Evolutionary conservation across 2,888 invertebrate genomes (phyloP), one percentile per base, ranked within the genome.

Genomic region (Ectobius pallidus): DNA sequence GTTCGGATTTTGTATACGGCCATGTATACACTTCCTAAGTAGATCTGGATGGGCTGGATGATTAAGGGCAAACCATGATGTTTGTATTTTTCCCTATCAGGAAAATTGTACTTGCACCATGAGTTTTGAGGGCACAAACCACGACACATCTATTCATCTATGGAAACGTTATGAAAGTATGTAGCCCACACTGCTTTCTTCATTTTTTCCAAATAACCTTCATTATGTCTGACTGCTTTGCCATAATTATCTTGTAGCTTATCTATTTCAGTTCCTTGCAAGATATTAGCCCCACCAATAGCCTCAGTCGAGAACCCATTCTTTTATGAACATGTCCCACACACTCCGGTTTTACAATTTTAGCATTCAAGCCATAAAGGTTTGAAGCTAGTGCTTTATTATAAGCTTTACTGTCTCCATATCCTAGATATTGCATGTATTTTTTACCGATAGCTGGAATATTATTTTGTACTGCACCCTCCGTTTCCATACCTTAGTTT

Each of bases 1-100:
- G 58, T 32, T 18, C 67, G 61, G 69, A 61, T 74, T 75, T 25
- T 75, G 75, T 18, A 62, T 74, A 16, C 70, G n/a, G 0, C 71
- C 69, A 20, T 63, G 63, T n/a, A n/a, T 11, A 69, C 74, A 76
- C 32, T 63, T 25, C 32, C 16, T 3, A 65, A 34, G 18, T 75
- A 34, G 27, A 62, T 27, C 22, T 69, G 74, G 16, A 76, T 61
- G 18, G 65, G 69, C 70, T 72, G 34, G 16, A 73, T 65, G 44
- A 68, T 55, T 58, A n/a, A 11, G 9, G 70, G 63, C 11, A 72
- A 69, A 44, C 70, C 44, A 18, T 67, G 70, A 16, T 75, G 70
- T 20, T 42, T 52, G 46, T 49, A 74, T 18, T 62, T n/a, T n/a
- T n/a, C 30, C n/a, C 44, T 22, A 27, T 18, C n/a, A 22, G 63